Evolutionary conservation across 2,113 vertebrate genomes (phyloP).

Genomic region (Nycticorax nycticorax): DNA sequence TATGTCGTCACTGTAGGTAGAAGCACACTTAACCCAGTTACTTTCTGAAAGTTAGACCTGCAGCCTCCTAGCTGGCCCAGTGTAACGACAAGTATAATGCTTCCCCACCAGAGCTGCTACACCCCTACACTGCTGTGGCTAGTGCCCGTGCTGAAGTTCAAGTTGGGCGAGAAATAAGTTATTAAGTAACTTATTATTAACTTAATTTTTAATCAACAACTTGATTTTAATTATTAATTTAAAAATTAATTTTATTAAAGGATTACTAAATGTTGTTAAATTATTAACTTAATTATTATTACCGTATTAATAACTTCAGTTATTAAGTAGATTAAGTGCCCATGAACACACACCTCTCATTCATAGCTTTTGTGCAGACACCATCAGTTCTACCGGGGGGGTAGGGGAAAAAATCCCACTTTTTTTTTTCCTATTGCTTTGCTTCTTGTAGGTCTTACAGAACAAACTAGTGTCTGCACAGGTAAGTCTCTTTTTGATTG

Average conservation of each 20-base stretch:
- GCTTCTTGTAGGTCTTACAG: background rate
- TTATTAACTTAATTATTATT: too few relatives aligned
- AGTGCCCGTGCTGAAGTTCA: background rate
- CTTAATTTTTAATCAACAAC: too few relatives aligned
- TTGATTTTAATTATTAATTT: too few relatives aligned
- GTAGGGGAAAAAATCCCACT: background rate
- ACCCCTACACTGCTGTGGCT: background rate
- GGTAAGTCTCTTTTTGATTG: background rate
- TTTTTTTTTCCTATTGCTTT: background rate
- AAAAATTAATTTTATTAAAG: too few relatives aligned
- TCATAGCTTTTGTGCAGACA: background rate
- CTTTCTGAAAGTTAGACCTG: background rate
- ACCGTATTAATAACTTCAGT: too few relatives aligned
- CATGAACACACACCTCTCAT: background rate
- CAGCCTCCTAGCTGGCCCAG: background rate
- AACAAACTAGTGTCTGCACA: background rate
- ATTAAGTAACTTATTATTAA: too few relatives aligned
- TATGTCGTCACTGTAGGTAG: background rate
- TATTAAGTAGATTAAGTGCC: too few relatives aligned
- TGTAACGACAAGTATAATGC: too few relatives aligned
- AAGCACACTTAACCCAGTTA: too few relatives aligned
- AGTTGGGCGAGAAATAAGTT: fast-evolving
- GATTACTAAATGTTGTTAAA: too few relatives aligned
- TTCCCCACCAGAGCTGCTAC: background rate
- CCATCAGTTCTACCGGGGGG: too few relatives aligned